Conservation (phyloP, 1,140 invertebrate genomes). For the Drosophila tani region DNA sequence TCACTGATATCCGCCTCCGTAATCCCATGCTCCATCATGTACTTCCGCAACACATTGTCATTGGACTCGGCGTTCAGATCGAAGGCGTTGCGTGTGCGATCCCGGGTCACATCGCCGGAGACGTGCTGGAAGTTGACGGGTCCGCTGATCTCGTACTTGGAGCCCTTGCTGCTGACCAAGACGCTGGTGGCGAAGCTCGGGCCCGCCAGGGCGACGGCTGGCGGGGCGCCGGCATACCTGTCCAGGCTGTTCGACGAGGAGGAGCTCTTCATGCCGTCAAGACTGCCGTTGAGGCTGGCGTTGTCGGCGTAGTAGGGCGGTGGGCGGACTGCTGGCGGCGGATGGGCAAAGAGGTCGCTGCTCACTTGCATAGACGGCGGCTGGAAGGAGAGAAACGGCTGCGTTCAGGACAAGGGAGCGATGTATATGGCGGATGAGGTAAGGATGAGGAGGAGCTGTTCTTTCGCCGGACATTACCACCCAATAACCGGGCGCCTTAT, state of each 20-base stretch:
- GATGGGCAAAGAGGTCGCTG: constrained; percentile 62
- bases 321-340: constrained; percentile 65
- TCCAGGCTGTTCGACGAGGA: constrained; percentile 65
- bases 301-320: constrained; percentile 53
- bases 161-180: constrained; percentile 67
- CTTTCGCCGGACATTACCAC: constrained; percentile 63
- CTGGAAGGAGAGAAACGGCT: constrained; percentile 49
- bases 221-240: constrained; percentile 46
- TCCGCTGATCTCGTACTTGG: constrained; percentile 80
- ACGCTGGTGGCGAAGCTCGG: constrained; percentile 64
- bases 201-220: constrained; percentile 48
- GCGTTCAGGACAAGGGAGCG: constrained; percentile 16
- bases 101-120: constrained; percentile 72
- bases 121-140: constrained; percentile 75
- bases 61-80: constrained; percentile 59
- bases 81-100: constrained; percentile 76
- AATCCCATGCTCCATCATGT: constrained; percentile 78
- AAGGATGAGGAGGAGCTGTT: constrained; percentile 1
- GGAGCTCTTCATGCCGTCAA: constrained; percentile 55
- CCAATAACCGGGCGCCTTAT: constrained; percentile 78
- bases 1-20: constrained; percentile 63
- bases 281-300: constrained; percentile 28
- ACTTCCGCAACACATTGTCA: constrained; percentile 76
- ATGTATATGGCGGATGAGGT: not conserved
- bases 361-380: constrained; percentile 74